A percentile compares a stretch with the other conserved stretches of the same genome.
These are phyloP conservation scores for Acleris cristana DNA, from an alignment of 2,888 invertebrate genomes.

Conservation along the genomic window DNA sequence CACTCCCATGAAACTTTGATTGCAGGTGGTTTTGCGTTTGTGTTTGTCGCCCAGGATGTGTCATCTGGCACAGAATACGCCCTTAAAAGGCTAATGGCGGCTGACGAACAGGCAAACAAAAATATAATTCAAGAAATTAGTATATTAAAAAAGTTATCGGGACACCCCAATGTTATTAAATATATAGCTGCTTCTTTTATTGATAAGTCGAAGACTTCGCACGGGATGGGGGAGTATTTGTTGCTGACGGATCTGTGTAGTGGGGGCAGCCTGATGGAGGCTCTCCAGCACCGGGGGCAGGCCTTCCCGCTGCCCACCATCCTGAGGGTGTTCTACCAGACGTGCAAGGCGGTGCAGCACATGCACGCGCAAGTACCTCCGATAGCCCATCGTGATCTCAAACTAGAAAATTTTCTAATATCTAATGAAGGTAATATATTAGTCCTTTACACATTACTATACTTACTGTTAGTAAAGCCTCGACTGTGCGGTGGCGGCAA, in stretches of 20 bases:
- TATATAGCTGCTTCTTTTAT: conserved; percentile 93
- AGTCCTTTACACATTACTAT: background rate
- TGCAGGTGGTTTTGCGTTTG: conserved; percentile 98
- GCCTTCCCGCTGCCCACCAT: conserved; percentile 88
- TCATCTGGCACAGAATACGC: conserved; percentile 95
- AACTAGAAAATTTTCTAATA: conserved; percentile 97
- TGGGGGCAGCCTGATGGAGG: conserved; percentile 90
- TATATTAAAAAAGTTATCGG: conserved; percentile 93
- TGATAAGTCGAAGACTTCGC: conserved; percentile 90
- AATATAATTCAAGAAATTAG: conserved; percentile 93
- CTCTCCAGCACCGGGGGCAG: conserved; percentile 83
- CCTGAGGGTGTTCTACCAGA: conserved; percentile 95
- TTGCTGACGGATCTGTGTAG: conserved; percentile 96
- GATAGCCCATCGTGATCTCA: conserved; percentile 97
- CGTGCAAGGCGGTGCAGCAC: conserved; percentile 94
- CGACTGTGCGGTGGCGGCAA: no score
- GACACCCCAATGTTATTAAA: conserved; percentile 95
- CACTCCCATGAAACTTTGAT: conserved; percentile 47
- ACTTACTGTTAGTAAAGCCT: background rate
- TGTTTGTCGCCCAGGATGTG: conserved; percentile 96
- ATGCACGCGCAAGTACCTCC: conserved; percentile 96
- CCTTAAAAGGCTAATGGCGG: conserved; percentile 93
- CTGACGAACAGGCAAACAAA: conserved; percentile 91
- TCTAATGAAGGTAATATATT: conserved; percentile 87
- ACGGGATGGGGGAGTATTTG: conserved; percentile 95